A percentile compares a stretch with the other conserved stretches of the same genome.
Evolutionary conservation across 2,113 vertebrate genomes (phyloP).

Genomic region (Neofelis nebulosa): DNA sequence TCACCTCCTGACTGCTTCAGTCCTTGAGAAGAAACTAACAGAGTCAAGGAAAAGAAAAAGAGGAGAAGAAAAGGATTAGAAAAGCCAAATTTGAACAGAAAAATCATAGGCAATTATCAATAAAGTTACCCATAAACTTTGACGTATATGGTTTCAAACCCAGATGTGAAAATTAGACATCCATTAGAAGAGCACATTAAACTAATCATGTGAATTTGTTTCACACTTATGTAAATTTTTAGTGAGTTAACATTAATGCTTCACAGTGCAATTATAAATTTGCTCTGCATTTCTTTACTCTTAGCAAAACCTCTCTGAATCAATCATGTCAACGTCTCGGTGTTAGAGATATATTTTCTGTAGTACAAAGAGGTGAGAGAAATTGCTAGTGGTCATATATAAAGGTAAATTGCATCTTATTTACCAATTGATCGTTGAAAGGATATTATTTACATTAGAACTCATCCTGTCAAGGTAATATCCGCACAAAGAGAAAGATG

Average conservation of each 20-base stretch:
- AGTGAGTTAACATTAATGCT: background rate
- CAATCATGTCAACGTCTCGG: background rate
- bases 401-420: background rate
- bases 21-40: slow-evolving; percentile 34
- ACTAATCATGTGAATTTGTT: background rate
- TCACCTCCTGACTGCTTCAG: slow-evolving; percentile 45
- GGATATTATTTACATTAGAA: background rate
- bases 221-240: background rate
- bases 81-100: background rate
- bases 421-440: background rate
- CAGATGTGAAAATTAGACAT: background rate
- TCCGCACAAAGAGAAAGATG: background rate
- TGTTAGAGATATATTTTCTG: background rate
- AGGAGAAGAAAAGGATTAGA: background rate
- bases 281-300: background rate
- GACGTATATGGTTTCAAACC: background rate
- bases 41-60: background rate
- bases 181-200: background rate
- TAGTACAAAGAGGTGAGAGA: background rate
- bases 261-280: background rate
- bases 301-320: background rate
- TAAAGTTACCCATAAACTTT: background rate
- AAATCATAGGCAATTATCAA: background rate
- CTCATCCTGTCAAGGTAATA: background rate
- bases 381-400: background rate